Evolutionary conservation across 1,140 invertebrate species (phyloP).

Genomic region (Dinothrombium tinctorium): DNA sequence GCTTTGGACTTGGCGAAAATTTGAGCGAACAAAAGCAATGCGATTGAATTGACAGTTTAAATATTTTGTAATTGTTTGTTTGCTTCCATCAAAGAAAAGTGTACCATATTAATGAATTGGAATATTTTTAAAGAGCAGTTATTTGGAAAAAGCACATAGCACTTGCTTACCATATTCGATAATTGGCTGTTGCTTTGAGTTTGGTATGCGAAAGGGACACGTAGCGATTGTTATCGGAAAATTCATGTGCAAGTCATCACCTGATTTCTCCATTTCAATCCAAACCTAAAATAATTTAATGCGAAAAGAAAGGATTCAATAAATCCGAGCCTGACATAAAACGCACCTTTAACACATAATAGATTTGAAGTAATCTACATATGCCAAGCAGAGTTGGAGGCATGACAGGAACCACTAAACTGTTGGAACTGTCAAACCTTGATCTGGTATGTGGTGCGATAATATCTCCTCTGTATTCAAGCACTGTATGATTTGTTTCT

Average conservation of each 20-base stretch:
- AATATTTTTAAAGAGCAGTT: too few species aligned
- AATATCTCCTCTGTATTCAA: constrained; percentile 41
- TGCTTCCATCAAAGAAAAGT: too few species aligned
- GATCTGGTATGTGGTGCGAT: constrained; percentile 33
- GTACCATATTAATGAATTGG: too few species aligned
- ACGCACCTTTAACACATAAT: constrained; percentile 48
- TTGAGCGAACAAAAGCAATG: too few species aligned
- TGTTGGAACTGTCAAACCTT: constrained; percentile 36
- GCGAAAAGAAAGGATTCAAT: constrained; percentile 5
- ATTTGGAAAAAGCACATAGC: neutral
- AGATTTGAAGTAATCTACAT: constrained; percentile 49
- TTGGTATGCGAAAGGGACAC: constrained; percentile 48
- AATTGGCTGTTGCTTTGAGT: constrained; percentile 34
- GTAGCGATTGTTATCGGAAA: constrained; percentile 61
- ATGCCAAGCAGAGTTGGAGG: constrained; percentile 45
- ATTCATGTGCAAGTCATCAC: constrained; percentile 45
- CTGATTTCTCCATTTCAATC: constrained; percentile 41
- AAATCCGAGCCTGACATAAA: neutral
- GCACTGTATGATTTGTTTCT: constrained; percentile 39
- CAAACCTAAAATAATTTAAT: constrained; percentile 29
- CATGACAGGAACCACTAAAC: constrained; percentile 46
- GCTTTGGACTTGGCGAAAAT: too few species aligned
- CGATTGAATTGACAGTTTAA: too few species aligned
- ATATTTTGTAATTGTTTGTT: too few species aligned
- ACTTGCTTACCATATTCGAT: constrained; percentile 40